Conservation (phyloP, 2,797 vertebrate genomes). For the Gymnoscopelus braueri region DNA sequence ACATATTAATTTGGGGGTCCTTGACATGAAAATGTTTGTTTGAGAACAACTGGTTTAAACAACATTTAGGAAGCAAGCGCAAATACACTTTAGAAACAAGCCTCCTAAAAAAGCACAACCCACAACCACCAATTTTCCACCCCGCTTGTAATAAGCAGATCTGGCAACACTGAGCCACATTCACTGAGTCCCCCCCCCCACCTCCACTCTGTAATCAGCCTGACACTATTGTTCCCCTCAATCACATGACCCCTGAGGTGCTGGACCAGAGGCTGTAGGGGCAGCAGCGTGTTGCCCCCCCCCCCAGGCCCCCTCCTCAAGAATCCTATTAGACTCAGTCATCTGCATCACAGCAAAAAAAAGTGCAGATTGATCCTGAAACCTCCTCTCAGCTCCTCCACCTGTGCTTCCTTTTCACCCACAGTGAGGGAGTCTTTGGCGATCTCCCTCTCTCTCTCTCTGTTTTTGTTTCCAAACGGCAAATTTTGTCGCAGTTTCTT, state of each 20-base stretch:
- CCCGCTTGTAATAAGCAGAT: too few relatives aligned
- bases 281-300: slow-evolving; percentile 30
- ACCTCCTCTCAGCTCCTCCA: slow-evolving; percentile 23
- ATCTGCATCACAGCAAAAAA: slow-evolving; percentile 61
- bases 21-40: too few relatives aligned
- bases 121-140: too few relatives aligned
- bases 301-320: slow-evolving; percentile 30
- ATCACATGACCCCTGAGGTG: slow-evolving; percentile 61
- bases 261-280: slow-evolving; percentile 13
- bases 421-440: neutral
- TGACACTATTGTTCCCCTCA: slow-evolving; percentile 50
- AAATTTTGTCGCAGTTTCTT: too few relatives aligned
- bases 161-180: too few relatives aligned
- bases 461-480: too few relatives aligned
- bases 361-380: slow-evolving; percentile 52
- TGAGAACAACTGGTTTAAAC: too few relatives aligned
- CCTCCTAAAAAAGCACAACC: too few relatives aligned
- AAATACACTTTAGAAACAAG: too few relatives aligned
- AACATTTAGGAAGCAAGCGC: too few relatives aligned
- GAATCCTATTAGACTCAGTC: slow-evolving; percentile 78
- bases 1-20: too few relatives aligned
- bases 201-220: slow-evolving; percentile 55
- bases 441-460: slow-evolving; percentile 15
- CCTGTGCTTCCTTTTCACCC: neutral
- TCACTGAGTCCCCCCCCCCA: too few relatives aligned